Base-by-base conservation (phyloP, 2,113 vertebrate genomes). In the Polypterus senegalus region DNA sequence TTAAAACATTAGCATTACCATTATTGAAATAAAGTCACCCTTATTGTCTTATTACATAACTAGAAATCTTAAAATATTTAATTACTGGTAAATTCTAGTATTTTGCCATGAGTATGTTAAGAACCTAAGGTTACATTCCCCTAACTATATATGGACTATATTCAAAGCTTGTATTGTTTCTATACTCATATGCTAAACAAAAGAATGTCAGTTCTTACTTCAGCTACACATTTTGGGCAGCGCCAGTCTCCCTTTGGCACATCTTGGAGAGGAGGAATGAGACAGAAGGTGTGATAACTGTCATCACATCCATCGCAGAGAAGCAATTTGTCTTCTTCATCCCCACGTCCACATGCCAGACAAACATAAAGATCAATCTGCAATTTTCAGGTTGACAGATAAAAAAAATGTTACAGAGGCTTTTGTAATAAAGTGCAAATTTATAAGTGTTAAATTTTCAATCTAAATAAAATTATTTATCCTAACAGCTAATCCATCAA, bases 171-270 rank as follows among this genome's bases (percentile, higher is more conserved):
- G 27, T 27, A 27, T 27, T 27, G 27, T 27, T 27, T 27, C 27
- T 27, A 27, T 27, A 2, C 27, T 11, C 7, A 10, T 54, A 5
- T 54, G 0, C 57, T 46, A 6, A 4, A 45, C 9, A 10, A 4
- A 8, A 58, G 27, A 27, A 27, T 27, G 27, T 46, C 57, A 10
- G 6, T 4, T n/a, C 9, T 27, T 89, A 98, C 96, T 92, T 98
- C 94, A 3, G 93, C 94, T 27, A 98, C 91, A 52, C 96, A 98
- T 66, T 98, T 98, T 0, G 94, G 96, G 72, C 94, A 98, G 61
- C 94, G 85, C 96, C 96, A 98, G 80, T 98, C 96, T 56, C 96
- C 96, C 67, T 93, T 96, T 63, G 96, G 96, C 2, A 98, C 92
- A 57, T 98, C 95, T 66, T 93, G 90, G 6, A 97, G 85, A 61